Evolutionary conservation across 1,140 invertebrate genomes (phyloP).

Genomic region (Trachymyrmex septentrionalis): DNA sequence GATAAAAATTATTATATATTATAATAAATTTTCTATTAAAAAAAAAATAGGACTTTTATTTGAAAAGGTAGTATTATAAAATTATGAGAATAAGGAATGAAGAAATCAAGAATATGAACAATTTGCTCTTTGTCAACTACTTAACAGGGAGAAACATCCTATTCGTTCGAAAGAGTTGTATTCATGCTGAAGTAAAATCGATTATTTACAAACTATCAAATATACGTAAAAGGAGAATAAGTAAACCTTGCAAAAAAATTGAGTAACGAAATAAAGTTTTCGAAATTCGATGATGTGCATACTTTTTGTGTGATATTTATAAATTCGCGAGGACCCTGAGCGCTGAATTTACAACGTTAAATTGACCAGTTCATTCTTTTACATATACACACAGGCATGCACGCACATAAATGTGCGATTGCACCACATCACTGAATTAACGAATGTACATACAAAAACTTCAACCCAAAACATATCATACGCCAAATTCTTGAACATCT

Average conservation of each 20-base stretch:
- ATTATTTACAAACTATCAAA: background rate
- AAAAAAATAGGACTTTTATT: background rate
- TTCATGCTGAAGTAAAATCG: background rate
- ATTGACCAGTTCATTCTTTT: background rate
- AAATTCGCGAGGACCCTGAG: background rate
- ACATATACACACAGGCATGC: background rate
- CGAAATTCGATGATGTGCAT: conserved; percentile 19
- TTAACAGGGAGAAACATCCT: background rate
- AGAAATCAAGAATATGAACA: background rate
- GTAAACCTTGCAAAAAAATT: background rate
- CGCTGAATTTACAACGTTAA: background rate
- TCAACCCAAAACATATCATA: background rate
- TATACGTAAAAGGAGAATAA: conserved; percentile 2
- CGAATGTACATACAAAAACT: background rate
- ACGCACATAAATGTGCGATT: background rate
- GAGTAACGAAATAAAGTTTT: conserved; percentile 8
- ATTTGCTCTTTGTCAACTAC: background rate
- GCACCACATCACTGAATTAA: background rate
- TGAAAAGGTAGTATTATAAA: background rate
- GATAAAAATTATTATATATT: conserved; percentile 2
- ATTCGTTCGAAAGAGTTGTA: background rate
- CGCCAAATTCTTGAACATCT: background rate
- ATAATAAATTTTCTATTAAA: background rate
- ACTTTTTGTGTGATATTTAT: background rate
- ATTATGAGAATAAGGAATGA: background rate